Base-by-base conservation (phyloP, 1,140 invertebrate genomes). In the Lepidotrigona ventralis region DNA sequence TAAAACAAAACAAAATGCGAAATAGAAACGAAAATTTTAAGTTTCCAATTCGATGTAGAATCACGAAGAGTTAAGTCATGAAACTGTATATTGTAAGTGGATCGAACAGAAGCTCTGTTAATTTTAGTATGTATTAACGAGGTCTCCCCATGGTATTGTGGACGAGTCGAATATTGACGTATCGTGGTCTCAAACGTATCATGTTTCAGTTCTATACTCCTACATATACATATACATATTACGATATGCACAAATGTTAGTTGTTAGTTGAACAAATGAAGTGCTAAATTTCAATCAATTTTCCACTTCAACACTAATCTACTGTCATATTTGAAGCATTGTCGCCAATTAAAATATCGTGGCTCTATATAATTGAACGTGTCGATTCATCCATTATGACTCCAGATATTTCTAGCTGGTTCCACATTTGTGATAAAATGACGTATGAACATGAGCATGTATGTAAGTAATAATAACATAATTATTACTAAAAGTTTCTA, bases 221-320 rank as follows among this genome's bases (percentile, higher is more conserved):
- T 39, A n/a, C 53, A 26, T 14, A 15, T 33, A 17, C 29, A 68
- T 33, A 23, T 53, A 53, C 15, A 14, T 53, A 51, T 53, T 53
- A 3, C 56, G 9, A 33, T 8, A 12, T 14, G 11, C 5, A 66
- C 39, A 19, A 56, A 39, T 23, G 23, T 73, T 72, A 54, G 54
- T 15, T 11, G 19, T 2, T 73, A 73, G 69, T 51, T 71, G 19
- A 21, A 63, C 69, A 80, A 72, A 72, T 72, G 78, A 26, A 33
- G 19, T 17, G 17, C 53, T 79, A 79, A 79, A 68, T 70, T 53
- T 79, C 51, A 80, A 71, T 54, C n/a, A 53, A 70, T 53, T 69
- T 79, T 79, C 51, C 33, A 9, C 11, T 23, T 33, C n/a, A 39
- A 9, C 39, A 56, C 39, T 19, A 33, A 17, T 73, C 71, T 73